These are phyloP conservation scores for Betta splendens DNA, from an alignment of 2,797 vertebrate genomes.

Conservation along the genomic window DNA sequence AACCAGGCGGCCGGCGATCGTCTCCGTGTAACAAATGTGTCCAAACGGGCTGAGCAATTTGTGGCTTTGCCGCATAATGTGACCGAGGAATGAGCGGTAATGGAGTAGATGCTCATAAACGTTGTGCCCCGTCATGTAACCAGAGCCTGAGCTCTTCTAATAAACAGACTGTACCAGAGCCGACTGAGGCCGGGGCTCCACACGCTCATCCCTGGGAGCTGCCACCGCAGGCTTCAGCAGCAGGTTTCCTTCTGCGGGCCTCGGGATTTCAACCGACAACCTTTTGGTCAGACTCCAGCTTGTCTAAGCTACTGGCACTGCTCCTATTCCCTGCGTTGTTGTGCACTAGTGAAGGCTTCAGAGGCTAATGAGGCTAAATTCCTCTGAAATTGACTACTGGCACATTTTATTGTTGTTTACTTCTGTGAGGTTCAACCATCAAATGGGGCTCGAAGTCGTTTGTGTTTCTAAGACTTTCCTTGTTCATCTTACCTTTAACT, in stretches of 20 bases:
- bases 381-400: slow-evolving; percentile 46
- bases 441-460: neutral
- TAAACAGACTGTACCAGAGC: slow-evolving; percentile 10
- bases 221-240: slow-evolving; percentile 42
- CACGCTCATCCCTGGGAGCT: slow-evolving; percentile 33
- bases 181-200: slow-evolving; percentile 28
- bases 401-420: slow-evolving; percentile 33
- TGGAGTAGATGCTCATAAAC: slow-evolving; percentile 14
- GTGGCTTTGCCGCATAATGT: slow-evolving; percentile 24
- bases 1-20: slow-evolving; percentile 11
- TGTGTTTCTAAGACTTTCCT: too few relatives aligned
- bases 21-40: slow-evolving; percentile 19
- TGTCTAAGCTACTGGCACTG: slow-evolving; percentile 12
- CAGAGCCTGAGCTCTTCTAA: slow-evolving; percentile 12
- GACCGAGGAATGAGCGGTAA: slow-evolving; percentile 23
- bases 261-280: slow-evolving; percentile 23
- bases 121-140: slow-evolving; percentile 9
- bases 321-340: slow-evolving; percentile 31
- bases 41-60: slow-evolving; percentile 20
- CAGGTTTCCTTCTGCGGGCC: neutral
- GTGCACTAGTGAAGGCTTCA: slow-evolving; percentile 37
- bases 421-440: neutral
- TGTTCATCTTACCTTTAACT: too few relatives aligned
- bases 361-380: slow-evolving; percentile 56
- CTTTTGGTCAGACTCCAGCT: slow-evolving; percentile 15